These are phyloP conservation scores for Macroramphosus scolopax DNA, from an alignment of 2,797 vertebrate genomes.

Conservation along the genomic window DNA sequence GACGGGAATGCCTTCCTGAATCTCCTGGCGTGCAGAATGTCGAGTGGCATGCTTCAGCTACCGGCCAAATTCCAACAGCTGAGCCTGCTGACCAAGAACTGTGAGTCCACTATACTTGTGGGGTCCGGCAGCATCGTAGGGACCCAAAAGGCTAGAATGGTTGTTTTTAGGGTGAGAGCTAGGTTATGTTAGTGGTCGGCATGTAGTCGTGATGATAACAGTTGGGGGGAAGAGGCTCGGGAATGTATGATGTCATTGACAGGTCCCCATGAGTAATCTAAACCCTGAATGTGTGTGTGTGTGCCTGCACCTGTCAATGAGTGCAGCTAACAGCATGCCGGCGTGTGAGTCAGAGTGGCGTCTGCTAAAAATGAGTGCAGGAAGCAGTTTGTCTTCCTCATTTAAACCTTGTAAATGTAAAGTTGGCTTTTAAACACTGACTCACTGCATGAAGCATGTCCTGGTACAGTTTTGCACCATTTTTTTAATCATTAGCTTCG, in stretches of 20 bases:
- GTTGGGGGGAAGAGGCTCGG: too few relatives aligned
- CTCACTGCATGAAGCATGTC: slow-evolving; percentile 17
- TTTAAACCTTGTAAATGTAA: slow-evolving; percentile 43
- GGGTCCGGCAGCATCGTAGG: too few relatives aligned
- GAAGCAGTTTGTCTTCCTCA: slow-evolving; percentile 30
- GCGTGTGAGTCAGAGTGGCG: slow-evolving; percentile 18
- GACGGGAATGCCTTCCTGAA: slow-evolving; percentile 34
- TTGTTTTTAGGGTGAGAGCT: too few relatives aligned
- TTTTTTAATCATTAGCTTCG: slow-evolving; percentile 10
- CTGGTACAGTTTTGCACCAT: not conserved
- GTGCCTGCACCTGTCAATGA: slow-evolving; percentile 39
- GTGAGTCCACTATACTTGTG: not conserved
- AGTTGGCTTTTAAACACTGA: slow-evolving; percentile 18
- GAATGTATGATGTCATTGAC: too few relatives aligned
- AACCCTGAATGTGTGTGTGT: slow-evolving; percentile 1
- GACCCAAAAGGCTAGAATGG: too few relatives aligned
- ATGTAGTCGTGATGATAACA: too few relatives aligned
- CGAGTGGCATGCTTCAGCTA: slow-evolving; percentile 25
- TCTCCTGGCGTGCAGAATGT: slow-evolving; percentile 12
- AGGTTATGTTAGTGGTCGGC: too few relatives aligned
- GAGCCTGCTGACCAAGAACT: slow-evolving; percentile 20
- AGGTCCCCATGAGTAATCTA: too few relatives aligned
- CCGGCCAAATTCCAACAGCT: slow-evolving; percentile 51
- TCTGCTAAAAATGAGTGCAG: slow-evolving; percentile 29
- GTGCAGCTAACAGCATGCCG: slow-evolving; percentile 8